Conservation (phyloP, 1,140 invertebrate genomes). For the Leguminivora glycinivorella region DNA sequence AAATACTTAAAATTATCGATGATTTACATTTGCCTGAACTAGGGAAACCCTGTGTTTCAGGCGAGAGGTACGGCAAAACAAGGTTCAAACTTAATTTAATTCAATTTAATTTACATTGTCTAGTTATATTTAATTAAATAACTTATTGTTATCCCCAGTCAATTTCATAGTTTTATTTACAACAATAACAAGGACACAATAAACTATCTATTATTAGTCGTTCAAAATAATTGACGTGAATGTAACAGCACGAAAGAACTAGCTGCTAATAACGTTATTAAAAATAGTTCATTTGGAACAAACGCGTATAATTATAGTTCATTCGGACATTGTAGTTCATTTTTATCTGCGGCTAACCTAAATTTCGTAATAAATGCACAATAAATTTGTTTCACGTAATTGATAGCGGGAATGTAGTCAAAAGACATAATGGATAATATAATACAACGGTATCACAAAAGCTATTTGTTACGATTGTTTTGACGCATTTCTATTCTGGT, state of each 20-base stretch:
- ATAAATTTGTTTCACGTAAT: conserved; percentile 39
- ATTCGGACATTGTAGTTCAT: neutral
- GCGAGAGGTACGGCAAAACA: too few relatives aligned
- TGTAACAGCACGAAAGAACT: conserved; percentile 34
- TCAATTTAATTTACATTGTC: too few relatives aligned
- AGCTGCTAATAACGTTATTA: conserved; percentile 18
- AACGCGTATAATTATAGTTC: conserved; percentile 3
- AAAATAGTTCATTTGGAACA: conserved; percentile 21
- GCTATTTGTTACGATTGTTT: conserved; percentile 48
- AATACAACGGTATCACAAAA: conserved; percentile 39
- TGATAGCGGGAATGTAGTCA: conserved; percentile 44
- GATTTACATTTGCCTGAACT: too few relatives aligned
- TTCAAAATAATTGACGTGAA: conserved; percentile 36
- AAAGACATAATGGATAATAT: conserved; percentile 36
- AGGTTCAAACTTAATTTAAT: too few relatives aligned
- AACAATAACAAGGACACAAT: conserved; percentile 27
- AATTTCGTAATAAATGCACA: conserved; percentile 8
- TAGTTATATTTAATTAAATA: neutral
- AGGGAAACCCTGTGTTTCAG: too few relatives aligned
- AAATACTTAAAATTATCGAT: too few relatives aligned
- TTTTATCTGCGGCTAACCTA: conserved; percentile 21
- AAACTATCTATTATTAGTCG: conserved; percentile 44
- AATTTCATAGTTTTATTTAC: neutral
- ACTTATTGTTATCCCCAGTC: neutral
- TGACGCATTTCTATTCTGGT: conserved; percentile 56